Percentiles rank a stretch among this genome's conserved stretches.
Conservation (phyloP, 2,113 vertebrate species). For the Zingel zingel region DNA sequence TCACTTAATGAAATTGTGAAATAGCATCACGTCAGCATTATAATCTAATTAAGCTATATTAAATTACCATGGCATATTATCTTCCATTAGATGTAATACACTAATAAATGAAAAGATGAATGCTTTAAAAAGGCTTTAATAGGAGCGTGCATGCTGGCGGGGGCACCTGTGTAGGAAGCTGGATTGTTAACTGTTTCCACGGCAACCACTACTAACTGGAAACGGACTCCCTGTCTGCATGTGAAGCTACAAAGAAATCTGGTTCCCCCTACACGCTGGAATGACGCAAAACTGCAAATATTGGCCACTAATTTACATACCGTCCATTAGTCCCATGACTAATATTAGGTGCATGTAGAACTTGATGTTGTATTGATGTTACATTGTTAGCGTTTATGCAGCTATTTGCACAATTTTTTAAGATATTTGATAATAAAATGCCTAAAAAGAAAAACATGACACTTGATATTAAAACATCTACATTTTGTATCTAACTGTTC, state of each 20-base stretch:
- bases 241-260: slow-evolving; percentile 42
- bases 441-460: too few species aligned
- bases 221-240: slow-evolving; percentile 5
- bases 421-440: too few species aligned
- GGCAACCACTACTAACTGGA: slow-evolving; percentile 60
- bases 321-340: neutral
- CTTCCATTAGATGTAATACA: slow-evolving; percentile 1
- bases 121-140: slow-evolving; percentile 38
- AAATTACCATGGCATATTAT: neutral
- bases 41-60: neutral
- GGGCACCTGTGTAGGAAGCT: slow-evolving; percentile 67
- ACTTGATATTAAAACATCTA: too few species aligned
- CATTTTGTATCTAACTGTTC: too few species aligned
- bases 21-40: neutral
- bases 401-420: too few species aligned
- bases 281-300: slow-evolving; percentile 8
- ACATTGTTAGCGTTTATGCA: neutral
- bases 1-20: neutral
- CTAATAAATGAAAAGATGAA: slow-evolving; percentile 21
- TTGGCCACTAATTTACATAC: neutral
- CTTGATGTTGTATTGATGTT: neutral
- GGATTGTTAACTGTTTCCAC: slow-evolving; percentile 75
- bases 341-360: neutral
- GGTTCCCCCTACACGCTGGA: slow-evolving; percentile 2
- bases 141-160: slow-evolving; percentile 7